phyloP scores from a whole-genome alignment of 1,140 invertebrate genomes.

The Cydia pomonella region DNA sequence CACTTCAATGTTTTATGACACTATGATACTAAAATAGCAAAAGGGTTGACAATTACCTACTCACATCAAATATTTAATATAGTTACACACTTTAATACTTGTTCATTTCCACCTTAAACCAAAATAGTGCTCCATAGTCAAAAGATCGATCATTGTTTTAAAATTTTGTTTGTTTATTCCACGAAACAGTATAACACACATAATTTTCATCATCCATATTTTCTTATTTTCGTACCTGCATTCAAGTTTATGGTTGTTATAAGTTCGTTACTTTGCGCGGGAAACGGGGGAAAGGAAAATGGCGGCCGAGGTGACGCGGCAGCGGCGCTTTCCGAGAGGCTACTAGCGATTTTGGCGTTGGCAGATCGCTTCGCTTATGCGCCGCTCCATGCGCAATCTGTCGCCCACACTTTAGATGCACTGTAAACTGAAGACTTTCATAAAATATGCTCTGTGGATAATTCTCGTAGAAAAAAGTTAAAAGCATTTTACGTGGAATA shows the following conservation, averaged over 20 bases:
- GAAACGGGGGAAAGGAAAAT: slow-evolving; percentile 47
- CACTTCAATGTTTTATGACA: slow-evolving; percentile 2
- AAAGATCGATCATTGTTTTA: slow-evolving; percentile 3
- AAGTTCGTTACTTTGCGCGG: slow-evolving; percentile 52
- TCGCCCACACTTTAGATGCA: slow-evolving; percentile 22
- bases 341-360: slow-evolving; percentile 48
- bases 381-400: slow-evolving; percentile 53
- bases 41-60: background rate
- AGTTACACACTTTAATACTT: background rate
- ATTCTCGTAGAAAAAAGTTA: slow-evolving; percentile 11
- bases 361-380: slow-evolving; percentile 47
- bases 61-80: slow-evolving; percentile 1
- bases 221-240: slow-evolving; percentile 8
- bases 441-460: slow-evolving; percentile 25
- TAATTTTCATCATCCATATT: background rate
- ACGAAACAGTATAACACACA: slow-evolving; percentile 6
- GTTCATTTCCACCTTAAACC: background rate
- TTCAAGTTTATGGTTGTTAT: slow-evolving; percentile 5
- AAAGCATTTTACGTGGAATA: background rate
- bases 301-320: slow-evolving; percentile 40
- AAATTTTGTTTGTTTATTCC: background rate
- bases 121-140: background rate
- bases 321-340: slow-evolving; percentile 47
- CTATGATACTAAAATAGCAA: background rate
- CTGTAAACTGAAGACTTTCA: slow-evolving; percentile 19